A percentile compares a stretch with the other conserved stretches of the same genome.
phyloP scores from a whole-genome alignment of 2,113 vertebrate genomes.

The Eclectus roratus region DNA sequence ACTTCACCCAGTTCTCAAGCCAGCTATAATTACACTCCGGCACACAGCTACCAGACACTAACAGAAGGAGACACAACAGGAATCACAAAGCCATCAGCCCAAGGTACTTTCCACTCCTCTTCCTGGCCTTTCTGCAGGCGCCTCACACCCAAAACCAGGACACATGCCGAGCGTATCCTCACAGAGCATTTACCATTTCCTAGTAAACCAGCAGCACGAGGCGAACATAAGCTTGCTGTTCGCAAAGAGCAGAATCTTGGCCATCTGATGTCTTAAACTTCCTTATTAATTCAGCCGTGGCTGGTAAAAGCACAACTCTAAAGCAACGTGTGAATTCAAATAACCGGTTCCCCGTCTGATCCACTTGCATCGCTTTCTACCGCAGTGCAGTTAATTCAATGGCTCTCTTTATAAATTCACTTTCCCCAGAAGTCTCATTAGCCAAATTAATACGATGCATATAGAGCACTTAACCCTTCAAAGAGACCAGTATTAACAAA shows the following conservation, averaged over 20 bases:
- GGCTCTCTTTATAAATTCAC: constrained; percentile 26
- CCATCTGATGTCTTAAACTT: constrained; percentile 35
- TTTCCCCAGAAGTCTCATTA: constrained; percentile 55
- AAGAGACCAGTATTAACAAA: neutral
- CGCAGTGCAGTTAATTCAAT: constrained; percentile 43
- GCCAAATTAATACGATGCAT: constrained; percentile 42
- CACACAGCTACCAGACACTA: neutral
- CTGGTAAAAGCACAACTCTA: constrained; percentile 42
- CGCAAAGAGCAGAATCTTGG: constrained; percentile 27
- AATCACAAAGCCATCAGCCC: neutral
- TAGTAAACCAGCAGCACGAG: neutral
- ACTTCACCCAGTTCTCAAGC: neutral
- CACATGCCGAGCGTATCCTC: rapidly evolving
- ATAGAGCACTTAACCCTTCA: constrained; percentile 25
- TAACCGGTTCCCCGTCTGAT: neutral
- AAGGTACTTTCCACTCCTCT: neutral
- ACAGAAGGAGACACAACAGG: neutral
- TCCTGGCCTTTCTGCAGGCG: neutral
- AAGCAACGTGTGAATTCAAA: neutral
- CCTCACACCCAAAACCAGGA: neutral
- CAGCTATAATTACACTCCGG: neutral
- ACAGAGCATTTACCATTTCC: neutral
- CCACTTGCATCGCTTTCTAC: neutral
- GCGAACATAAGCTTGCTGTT: neutral
- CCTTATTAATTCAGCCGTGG: constrained; percentile 2